Evolutionary conservation across 30 jellyfish, hydroid and myxozoan species (phyloP).

Genomic region (Turritopsis dohrnii): DNA sequence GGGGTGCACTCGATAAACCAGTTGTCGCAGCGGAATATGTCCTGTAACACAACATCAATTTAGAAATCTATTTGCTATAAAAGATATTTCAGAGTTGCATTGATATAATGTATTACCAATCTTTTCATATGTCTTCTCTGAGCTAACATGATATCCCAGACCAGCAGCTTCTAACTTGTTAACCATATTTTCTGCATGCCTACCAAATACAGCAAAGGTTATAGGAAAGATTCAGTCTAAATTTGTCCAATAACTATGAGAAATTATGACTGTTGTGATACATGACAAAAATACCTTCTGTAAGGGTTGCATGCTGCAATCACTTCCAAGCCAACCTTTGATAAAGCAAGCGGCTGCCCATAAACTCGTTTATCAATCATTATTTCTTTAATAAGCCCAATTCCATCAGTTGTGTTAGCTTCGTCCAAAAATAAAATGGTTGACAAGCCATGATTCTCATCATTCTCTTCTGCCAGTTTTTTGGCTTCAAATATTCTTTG

Average conservation of each 20-base stretch:
- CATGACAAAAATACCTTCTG: constrained; percentile 37
- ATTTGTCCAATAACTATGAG: too few relatives aligned
- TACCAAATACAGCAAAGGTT: neutral
- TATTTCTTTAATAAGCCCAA: constrained; percentile 44
- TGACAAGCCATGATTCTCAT: neutral
- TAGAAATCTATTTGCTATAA: neutral
- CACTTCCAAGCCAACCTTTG: constrained; percentile 35
- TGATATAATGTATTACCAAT: constrained; percentile 28
- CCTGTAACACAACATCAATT: constrained; percentile 21
- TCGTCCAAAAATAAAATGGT: constrained; percentile 53
- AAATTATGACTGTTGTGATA: too few relatives aligned
- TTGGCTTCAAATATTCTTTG: constrained; percentile 35
- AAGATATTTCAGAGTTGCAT: neutral
- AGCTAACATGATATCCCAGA: constrained; percentile 52
- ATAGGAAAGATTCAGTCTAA: neutral
- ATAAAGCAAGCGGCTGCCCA: constrained; percentile 46
- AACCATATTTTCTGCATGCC: constrained; percentile 58
- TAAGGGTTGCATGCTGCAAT: constrained; percentile 70
- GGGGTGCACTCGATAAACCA: constrained; percentile 53
- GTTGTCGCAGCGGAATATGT: constrained; percentile 54
- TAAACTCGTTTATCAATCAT: constrained; percentile 50
- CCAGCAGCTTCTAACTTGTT: constrained; percentile 57
- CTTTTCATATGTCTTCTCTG: constrained; percentile 47
- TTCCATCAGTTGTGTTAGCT: constrained; percentile 56
- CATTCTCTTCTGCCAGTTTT: constrained; percentile 34